Evolutionary conservation across 2,888 invertebrate species (phyloP).

Genomic region (Pandemis heparana): DNA sequence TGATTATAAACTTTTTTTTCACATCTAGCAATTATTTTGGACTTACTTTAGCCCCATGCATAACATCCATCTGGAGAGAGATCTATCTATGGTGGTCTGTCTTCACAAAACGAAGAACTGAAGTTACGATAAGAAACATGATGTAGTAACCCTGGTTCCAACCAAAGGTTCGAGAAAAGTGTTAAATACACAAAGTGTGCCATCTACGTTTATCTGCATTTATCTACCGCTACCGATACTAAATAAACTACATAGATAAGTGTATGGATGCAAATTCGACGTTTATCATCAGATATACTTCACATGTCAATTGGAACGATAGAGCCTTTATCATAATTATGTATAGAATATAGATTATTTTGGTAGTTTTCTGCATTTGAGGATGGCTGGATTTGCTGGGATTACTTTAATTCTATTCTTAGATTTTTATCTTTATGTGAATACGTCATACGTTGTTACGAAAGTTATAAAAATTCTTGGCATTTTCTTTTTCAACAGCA

Average conservation of each 20-base stretch:
- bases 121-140: too few relatives aligned
- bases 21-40: too few relatives aligned
- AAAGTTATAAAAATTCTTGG: not conserved
- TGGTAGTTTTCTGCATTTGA: not conserved
- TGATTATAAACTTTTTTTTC: too few relatives aligned
- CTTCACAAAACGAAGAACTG: too few relatives aligned
- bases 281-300: constrained; percentile 23
- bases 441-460: not conserved
- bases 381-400: not conserved
- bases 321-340: constrained; percentile 7
- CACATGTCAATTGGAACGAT: constrained; percentile 11
- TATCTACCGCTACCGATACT: constrained; percentile 12
- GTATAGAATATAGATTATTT: constrained; percentile 21
- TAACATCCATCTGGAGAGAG: too few relatives aligned
- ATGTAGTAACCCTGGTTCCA: too few relatives aligned
- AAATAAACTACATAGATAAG: constrained; percentile 26
- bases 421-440: not conserved
- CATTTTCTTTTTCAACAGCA: not conserved
- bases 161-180: not conserved
- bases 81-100: too few relatives aligned
- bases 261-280: constrained; percentile 33
- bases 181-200: constrained; percentile 1
- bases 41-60: too few relatives aligned
- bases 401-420: not conserved
- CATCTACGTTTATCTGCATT: not conserved